phyloP scores from a whole-genome alignment of 2,888 invertebrate genomes.

The Cryptocephalus primarius region DNA sequence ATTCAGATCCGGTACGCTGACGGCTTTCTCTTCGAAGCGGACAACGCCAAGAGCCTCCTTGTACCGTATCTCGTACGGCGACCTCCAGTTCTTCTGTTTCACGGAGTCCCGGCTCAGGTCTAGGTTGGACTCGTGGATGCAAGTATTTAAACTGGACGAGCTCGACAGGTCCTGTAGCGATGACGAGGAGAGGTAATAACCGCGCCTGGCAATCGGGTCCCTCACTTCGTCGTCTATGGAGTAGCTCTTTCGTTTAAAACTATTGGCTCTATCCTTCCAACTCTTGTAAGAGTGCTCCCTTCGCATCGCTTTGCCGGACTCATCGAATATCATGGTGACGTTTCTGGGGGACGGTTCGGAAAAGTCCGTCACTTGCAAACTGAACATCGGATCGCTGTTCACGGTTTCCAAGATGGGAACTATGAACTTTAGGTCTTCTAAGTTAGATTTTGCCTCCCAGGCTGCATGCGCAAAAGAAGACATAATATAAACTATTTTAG shows the following conservation, averaged over 20 bases:
- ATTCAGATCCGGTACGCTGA: conserved; percentile 29
- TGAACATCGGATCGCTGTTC: conserved; percentile 30
- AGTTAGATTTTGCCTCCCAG: conserved; percentile 19
- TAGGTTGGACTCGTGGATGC: conserved; percentile 32
- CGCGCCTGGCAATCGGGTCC: conserved; percentile 23
- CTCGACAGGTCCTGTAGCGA: conserved; percentile 36
- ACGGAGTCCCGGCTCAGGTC: conserved; percentile 32
- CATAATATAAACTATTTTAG: too few species aligned
- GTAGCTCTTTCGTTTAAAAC: conserved; percentile 30
- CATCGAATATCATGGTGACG: conserved; percentile 36
- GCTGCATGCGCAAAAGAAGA: conserved; percentile 32
- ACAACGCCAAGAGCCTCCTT: conserved; percentile 27
- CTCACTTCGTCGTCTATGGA: conserved; percentile 27
- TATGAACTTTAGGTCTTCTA: conserved; percentile 11
- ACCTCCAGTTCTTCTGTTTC: conserved; percentile 51
- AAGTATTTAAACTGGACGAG: conserved; percentile 35
- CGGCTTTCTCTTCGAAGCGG: conserved; percentile 46
- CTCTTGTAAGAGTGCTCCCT: conserved; percentile 12
- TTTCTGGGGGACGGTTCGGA: conserved; percentile 34
- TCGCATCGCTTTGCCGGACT: conserved; percentile 28
- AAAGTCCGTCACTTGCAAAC: conserved; percentile 35
- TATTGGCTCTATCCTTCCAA: conserved; percentile 22
- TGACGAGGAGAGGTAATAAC: conserved; percentile 24
- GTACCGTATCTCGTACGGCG: conserved; percentile 56
- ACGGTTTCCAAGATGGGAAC: conserved; percentile 35